Evolutionary conservation across 2,797 vertebrate genomes (phyloP).

Genomic region (Arremon brunneinucha): DNA sequence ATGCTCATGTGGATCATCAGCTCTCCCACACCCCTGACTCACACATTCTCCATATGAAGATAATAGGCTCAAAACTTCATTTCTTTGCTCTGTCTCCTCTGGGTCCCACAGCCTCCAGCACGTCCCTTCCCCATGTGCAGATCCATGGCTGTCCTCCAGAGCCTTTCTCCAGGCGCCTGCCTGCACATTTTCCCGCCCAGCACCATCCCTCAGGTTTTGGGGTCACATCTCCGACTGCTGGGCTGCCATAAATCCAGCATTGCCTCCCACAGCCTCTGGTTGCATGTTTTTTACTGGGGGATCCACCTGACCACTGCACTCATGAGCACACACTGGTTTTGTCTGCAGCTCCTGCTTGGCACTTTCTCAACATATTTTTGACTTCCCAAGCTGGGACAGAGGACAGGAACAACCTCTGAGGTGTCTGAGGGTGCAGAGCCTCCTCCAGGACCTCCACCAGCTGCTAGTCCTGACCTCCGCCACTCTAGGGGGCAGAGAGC

Average conservation of each 20-base stretch:
- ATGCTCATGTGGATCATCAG: neutral
- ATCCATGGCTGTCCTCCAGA: neutral
- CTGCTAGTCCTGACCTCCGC: neutral
- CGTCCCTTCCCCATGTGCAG: rapidly evolving
- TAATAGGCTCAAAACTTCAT: neutral
- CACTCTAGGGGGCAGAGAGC: neutral
- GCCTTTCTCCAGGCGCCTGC: neutral
- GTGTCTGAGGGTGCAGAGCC: neutral
- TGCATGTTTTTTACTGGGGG: rapidly evolving
- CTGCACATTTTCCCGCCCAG: rapidly evolving
- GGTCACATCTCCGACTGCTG: neutral
- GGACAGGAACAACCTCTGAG: neutral
- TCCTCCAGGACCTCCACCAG: neutral
- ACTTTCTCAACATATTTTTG: neutral
- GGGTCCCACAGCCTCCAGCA: neutral
- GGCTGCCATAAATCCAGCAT: neutral
- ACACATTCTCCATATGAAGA: neutral
- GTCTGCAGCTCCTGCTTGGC: neutral
- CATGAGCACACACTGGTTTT: neutral
- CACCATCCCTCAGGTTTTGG: neutral
- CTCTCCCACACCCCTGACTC: neutral
- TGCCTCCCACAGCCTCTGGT: rapidly evolving
- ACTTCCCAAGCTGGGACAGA: neutral
- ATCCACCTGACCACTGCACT: rapidly evolving
- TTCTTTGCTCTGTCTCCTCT: neutral